Evolutionary conservation across 2,888 invertebrate genomes (phyloP), one percentile per base, ranked within the genome.

Genomic region (Scaptodrosophila latifasciaeformis): DNA sequence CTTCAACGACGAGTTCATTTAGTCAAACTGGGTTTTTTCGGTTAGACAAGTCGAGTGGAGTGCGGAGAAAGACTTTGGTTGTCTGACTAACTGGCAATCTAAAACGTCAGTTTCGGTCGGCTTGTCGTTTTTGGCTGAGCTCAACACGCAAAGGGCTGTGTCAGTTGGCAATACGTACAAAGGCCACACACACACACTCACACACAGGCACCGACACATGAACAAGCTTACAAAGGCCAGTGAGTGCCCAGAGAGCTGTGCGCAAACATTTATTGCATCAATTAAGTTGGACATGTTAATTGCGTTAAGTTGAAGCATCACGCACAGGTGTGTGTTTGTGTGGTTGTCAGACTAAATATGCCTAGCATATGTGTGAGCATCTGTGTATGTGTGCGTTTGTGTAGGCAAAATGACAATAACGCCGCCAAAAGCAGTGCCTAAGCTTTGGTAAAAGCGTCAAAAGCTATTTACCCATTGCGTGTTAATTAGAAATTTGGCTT

Each of bases 261-360:
- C 65, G 67, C 67, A 81, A 81, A 75, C 75, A 76, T 76, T 78
- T 81, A 76, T 76, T 76, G 81, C 75, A 81, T 81, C 75, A 81
- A 81, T 76, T 76, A 76, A 76, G 81, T 81, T 81, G 75, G 81
- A 76, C 81, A 76, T 76, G 75, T 76, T 76, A 76, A 76, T 76
- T 76, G 81, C 76, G 79, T 81, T 78, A 81, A 76, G 75, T 68
- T 78, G 76, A 81, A 64, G 70, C 81, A 76, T 63, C 79, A 75
- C 75, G 79, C 75, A 81, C 75, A 80, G 65, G 57, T 54, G 63
- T 37, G 50, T 44, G 53, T 19, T 48, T 51, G 45, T 31, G 40
- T 43, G 29, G 40, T 49, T 45, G 34, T 48, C 6, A 17, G 30
- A 7, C 30, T n/a, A 5, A 18, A 15, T 37, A 19, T 43, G 12